Evolutionary conservation across 2,797 vertebrate genomes (phyloP).

Genomic region (Danio choprae): DNA sequence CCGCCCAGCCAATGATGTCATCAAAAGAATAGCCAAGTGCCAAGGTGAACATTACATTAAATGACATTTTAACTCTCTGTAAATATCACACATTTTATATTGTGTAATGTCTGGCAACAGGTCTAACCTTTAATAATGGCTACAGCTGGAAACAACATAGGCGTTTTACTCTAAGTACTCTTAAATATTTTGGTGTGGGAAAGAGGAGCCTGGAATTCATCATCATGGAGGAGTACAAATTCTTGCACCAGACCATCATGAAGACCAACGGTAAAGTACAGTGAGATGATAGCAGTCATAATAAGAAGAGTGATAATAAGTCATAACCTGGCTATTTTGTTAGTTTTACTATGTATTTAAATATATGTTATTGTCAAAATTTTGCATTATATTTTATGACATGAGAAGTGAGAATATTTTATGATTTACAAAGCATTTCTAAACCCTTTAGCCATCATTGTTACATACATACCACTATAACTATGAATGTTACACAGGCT

Average conservation of each 20-base stretch:
- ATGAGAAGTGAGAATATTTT: neutral
- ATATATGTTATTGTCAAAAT: neutral
- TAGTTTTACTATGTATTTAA: neutral
- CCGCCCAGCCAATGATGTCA: slow-evolving; percentile 24
- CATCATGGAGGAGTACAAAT: slow-evolving; percentile 63
- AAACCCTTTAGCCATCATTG: neutral
- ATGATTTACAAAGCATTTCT: neutral
- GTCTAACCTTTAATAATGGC: slow-evolving; percentile 64
- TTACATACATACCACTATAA: neutral
- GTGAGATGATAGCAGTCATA: too few species aligned
- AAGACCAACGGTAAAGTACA: slow-evolving; percentile 49
- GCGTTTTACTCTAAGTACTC: slow-evolving; percentile 72
- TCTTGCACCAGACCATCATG: slow-evolving; percentile 54
- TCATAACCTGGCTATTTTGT: neutral
- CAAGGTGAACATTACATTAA: slow-evolving; percentile 14
- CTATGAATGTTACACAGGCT: neutral
- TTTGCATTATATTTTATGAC: neutral
- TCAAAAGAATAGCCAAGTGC: slow-evolving; percentile 33
- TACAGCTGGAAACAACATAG: slow-evolving; percentile 69
- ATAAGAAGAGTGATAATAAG: neutral
- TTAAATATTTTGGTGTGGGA: slow-evolving; percentile 74
- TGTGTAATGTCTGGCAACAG: slow-evolving; percentile 15
- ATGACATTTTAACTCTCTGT: neutral
- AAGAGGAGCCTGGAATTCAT: slow-evolving; percentile 65
- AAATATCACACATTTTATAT: neutral